Evolutionary conservation across 1,140 invertebrate species (phyloP).

Genomic region (Steinernema feltiae): DNA sequence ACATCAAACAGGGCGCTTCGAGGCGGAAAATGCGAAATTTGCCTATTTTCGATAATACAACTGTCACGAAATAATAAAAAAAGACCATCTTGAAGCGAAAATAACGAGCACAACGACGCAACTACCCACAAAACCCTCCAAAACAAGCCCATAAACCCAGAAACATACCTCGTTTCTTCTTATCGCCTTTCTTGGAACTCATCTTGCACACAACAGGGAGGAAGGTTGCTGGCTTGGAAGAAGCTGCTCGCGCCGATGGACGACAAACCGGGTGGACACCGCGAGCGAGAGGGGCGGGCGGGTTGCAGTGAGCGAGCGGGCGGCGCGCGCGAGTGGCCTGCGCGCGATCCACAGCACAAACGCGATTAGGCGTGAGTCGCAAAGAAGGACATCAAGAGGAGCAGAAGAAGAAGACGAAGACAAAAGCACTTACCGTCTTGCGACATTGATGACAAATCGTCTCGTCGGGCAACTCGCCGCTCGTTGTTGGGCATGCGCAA

Average conservation of each 20-base stretch:
- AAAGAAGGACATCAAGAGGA: background rate
- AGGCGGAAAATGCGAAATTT: background rate
- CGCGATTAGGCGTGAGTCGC: background rate
- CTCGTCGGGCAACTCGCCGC: background rate
- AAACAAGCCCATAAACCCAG: background rate
- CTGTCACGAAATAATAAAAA: background rate
- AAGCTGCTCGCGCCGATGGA: too few species aligned
- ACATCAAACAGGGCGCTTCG: too few species aligned
- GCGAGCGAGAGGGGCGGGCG: background rate
- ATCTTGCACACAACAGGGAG: too few species aligned
- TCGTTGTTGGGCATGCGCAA: too few species aligned
- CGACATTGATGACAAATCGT: background rate
- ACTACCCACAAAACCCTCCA: background rate
- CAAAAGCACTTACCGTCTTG: background rate
- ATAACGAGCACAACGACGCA: background rate
- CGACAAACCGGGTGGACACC: background rate
- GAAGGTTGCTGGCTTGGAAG: too few species aligned
- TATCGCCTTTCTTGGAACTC: background rate
- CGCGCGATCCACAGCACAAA: too few species aligned
- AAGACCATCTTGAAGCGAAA: background rate
- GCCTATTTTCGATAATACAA: background rate
- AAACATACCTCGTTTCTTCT: background rate
- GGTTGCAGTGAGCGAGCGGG: background rate
- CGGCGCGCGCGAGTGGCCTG: too few species aligned
- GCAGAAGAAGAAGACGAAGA: background rate